These are phyloP conservation scores for Ditylenchus weischeri DNA, from an alignment of 2,888 invertebrate genomes.

Conservation along the genomic window DNA sequence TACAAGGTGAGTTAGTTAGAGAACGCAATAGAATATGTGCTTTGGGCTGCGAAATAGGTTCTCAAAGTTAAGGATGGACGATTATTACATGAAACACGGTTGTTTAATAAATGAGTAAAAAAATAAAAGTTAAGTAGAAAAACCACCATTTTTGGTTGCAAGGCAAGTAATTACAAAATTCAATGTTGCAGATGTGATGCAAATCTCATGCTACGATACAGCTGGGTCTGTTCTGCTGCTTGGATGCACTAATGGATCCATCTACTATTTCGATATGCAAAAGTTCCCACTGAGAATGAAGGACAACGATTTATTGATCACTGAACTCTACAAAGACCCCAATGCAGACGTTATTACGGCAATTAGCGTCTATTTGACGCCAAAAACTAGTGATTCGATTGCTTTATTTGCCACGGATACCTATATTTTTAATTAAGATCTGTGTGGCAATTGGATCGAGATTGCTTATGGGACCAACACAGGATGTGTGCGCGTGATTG, in stretches of 20 bases:
- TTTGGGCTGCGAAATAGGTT: too few species aligned
- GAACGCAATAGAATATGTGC: too few species aligned
- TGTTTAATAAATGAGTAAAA: too few species aligned
- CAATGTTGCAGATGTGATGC: conserved; percentile 73
- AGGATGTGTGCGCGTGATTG: conserved; percentile 91
- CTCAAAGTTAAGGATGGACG: too few species aligned
- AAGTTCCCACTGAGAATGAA: conserved; percentile 98
- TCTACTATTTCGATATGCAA: conserved; percentile 80
- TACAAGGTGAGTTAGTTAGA: too few species aligned
- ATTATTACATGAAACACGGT: too few species aligned
- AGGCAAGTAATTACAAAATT: not conserved
- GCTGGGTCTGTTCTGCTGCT: conserved; percentile 84
- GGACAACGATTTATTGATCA: conserved; percentile 93
- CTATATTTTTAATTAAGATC: conserved; percentile 65
- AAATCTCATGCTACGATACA: conserved; percentile 91
- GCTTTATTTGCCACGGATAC: not conserved
- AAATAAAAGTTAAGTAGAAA: too few species aligned
- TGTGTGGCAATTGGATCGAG: conserved; percentile 98
- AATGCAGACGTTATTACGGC: conserved; percentile 92
- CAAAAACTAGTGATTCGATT: conserved; percentile 83
- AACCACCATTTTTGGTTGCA: too few species aligned
- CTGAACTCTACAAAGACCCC: conserved; percentile 87
- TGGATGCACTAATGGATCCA: conserved; percentile 83
- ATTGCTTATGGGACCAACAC: conserved; percentile 92
- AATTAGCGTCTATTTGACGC: conserved; percentile 95